Base-by-base conservation (phyloP, 2,113 vertebrate species). In the Calyptomena viridis region DNA sequence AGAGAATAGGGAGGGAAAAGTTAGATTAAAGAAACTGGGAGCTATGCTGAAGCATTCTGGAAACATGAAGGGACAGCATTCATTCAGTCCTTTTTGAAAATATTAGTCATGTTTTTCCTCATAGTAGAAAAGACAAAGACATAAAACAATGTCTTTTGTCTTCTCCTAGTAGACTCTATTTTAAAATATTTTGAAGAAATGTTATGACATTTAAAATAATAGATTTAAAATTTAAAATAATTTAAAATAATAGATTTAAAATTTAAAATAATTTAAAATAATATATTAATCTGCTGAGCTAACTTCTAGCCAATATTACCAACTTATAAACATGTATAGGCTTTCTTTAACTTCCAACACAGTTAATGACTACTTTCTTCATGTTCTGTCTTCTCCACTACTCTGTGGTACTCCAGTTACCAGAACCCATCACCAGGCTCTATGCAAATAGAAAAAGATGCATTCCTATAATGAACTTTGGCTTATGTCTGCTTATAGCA, bases 391-490 rank as follows among this genome's bases (percentile, higher is more conserved):
- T 76, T 73, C 19, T 87, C 15, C 53, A 58, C 6, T 53, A 9
- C 11, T 53, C 10, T 47, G 6, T 58, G 31, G 8, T 53, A 63
- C 9, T 47, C 21, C 19, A 53, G 18, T 63, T 80, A 50, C 11
- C 39, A 63, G 15, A 55, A 49, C 7, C 7, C 28, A 46, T 63
- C 23, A 53, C 5, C 20, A 55, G 17, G 7, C 44, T 60, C 33
- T 12, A 24, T 25, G 25, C 21, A 89, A 77, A 33, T 8, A 81
- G 31, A 73, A 84, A 79, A 56, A 73, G 33, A 30, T 37, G 2
- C 0, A 4, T 50, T 73, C 27, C 6, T 33, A 5, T 39, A 0
- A 1, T 68, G 35, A 68, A 21, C 53, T 79, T 53, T 21, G 19
- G 2, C 14, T 77, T 44, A 15, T 5, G 42, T 64, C 53, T 84